phyloP scores from a whole-genome alignment of 2,888 invertebrate genomes.

The Cremastinae sp. region DNA sequence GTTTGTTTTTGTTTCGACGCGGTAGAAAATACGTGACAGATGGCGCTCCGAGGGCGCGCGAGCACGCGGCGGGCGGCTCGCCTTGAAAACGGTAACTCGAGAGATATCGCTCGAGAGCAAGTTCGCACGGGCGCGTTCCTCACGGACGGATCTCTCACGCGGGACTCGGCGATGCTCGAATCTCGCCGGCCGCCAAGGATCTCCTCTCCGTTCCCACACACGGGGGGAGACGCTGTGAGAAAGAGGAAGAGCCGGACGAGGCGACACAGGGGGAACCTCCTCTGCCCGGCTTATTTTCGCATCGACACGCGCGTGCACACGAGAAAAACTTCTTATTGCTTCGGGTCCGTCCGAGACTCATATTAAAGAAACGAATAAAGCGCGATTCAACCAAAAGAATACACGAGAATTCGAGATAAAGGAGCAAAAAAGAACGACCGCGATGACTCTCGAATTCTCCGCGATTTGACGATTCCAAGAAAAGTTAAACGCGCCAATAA shows the following conservation, averaged over 20 bases:
- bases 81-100: slow-evolving; percentile 61
- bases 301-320: slow-evolving; percentile 31
- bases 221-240: slow-evolving; percentile 10
- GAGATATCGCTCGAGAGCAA: slow-evolving; percentile 31
- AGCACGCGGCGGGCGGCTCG: slow-evolving; percentile 45
- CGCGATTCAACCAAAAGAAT: slow-evolving; percentile 51
- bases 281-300: slow-evolving; percentile 56
- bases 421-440: slow-evolving; percentile 15
- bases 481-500: background rate
- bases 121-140: slow-evolving; percentile 29
- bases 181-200: slow-evolving; percentile 43
- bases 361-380: slow-evolving; percentile 29
- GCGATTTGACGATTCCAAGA: too few species aligned
- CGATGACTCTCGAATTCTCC: too few species aligned
- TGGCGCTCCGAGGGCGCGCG: slow-evolving; percentile 19
- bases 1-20: slow-evolving; percentile 17
- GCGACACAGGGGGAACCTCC: slow-evolving; percentile 32
- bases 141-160: slow-evolving; percentile 32
- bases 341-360: slow-evolving; percentile 10
- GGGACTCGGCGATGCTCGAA: slow-evolving; percentile 44
- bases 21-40: slow-evolving; percentile 21
- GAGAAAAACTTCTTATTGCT: too few species aligned
- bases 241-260: slow-evolving; percentile 27
- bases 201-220: slow-evolving; percentile 41
- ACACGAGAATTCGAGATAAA: slow-evolving; percentile 33